A percentile compares a stretch with the other conserved stretches of the same genome.
These are phyloP conservation scores for Bagarius yarrelli DNA, from an alignment of 2,113 vertebrate species.

Conservation along the genomic window DNA sequence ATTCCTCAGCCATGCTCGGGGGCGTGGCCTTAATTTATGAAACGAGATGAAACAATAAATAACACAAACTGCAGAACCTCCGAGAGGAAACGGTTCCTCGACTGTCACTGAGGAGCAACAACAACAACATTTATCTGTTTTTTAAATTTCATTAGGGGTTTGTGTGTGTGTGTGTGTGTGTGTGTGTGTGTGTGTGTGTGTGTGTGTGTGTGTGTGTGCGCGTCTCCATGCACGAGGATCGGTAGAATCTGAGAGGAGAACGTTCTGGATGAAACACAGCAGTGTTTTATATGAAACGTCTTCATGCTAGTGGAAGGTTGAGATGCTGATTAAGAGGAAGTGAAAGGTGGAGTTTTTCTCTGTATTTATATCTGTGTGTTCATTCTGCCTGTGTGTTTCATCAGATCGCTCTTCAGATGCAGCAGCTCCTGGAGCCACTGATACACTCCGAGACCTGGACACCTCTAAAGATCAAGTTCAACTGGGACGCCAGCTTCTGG, in stretches of 20 bases:
- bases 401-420: slow-evolving; percentile 96
- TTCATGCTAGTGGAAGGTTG: background rate
- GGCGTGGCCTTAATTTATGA: background rate
- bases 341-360: background rate
- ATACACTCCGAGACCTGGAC: slow-evolving; percentile 76
- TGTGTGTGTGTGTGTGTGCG: too few relatives aligned
- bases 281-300: background rate
- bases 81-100: too few relatives aligned
- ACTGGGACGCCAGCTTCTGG: slow-evolving; percentile 98
- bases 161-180: too few relatives aligned
- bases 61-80: too few relatives aligned
- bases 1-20: background rate
- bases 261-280: background rate
- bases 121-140: too few relatives aligned
- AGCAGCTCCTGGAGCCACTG: slow-evolving; percentile 84
- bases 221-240: too few relatives aligned
- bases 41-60: too few relatives aligned
- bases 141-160: too few relatives aligned
- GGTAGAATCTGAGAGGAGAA: background rate
- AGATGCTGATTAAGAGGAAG: background rate
- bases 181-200: too few relatives aligned
- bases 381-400: slow-evolving; percentile 40
- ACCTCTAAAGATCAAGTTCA: slow-evolving; percentile 90
- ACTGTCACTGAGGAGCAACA: too few relatives aligned
- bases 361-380: background rate